Percentiles rank a stretch among this genome's conserved stretches.
Conservation (phyloP, 2,888 invertebrate species). For the Chaitophorus viminalis region DNA sequence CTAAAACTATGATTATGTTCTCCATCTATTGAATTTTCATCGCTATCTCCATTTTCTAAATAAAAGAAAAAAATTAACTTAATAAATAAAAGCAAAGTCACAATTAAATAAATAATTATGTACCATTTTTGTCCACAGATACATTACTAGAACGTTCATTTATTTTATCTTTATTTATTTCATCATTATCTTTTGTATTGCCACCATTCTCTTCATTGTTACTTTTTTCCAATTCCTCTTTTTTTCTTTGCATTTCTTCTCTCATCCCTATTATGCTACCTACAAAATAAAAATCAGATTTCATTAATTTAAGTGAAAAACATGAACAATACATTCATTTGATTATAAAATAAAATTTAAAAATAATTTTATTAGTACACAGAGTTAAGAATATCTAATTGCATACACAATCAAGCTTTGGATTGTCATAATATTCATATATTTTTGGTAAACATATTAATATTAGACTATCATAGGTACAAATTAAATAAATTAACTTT, state of each 20-base stretch:
- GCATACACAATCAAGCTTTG: no score
- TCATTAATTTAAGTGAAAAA: not conserved
- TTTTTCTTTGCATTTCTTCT: conserved; percentile 67
- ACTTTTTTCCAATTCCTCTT: conserved; percentile 66
- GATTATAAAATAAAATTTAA: no score
- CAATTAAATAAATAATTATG: conserved; percentile 49
- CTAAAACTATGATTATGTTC: conserved; percentile 44
- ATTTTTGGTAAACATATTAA: no score
- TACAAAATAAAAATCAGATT: conserved; percentile 18
- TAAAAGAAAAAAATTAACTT: conserved; percentile 9
- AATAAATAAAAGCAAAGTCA: not conserved
- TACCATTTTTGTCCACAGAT: conserved; percentile 48
- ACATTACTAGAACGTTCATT: conserved; percentile 39
- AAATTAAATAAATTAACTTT: no score
- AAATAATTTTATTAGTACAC: no score
- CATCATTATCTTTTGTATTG: conserved; percentile 38
- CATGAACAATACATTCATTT: not conserved
- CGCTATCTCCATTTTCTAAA: conserved; percentile 64
- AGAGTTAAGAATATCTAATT: no score
- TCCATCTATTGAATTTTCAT: conserved; percentile 64
- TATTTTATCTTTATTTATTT: conserved; percentile 11
- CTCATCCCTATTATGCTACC: conserved; percentile 44
- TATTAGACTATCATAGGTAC: no score
- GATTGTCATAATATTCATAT: no score
- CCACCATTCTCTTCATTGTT: conserved; percentile 47